Percentiles rank a stretch among this genome's conserved stretches.
phyloP scores from a whole-genome alignment of 2,888 invertebrate species.

The Thalpophila matura region DNA sequence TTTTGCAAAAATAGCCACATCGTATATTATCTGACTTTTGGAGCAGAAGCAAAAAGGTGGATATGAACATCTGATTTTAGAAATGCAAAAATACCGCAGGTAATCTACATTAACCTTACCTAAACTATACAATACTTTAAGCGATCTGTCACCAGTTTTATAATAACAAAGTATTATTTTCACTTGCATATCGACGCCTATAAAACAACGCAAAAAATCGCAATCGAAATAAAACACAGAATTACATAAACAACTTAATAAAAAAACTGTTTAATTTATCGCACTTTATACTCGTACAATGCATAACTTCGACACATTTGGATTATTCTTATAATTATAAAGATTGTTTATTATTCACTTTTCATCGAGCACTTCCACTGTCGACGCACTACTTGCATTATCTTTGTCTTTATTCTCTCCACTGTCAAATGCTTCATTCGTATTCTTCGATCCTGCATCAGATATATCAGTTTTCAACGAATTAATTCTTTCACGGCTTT shows the following conservation, averaged over 20 bases:
- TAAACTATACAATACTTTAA: not conserved
- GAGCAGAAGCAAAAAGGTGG: too few relatives aligned
- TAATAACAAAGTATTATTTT: conserved; percentile 11
- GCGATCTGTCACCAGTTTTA: conserved; percentile 17
- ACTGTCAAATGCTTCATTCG: conserved; percentile 62
- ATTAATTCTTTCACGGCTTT: conserved; percentile 78
- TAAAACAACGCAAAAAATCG: conserved; percentile 25
- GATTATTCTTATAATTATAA: conserved; percentile 28
- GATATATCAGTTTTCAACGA: conserved; percentile 79
- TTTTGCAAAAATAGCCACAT: too few relatives aligned
- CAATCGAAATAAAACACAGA: conserved; percentile 44
- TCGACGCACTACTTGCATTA: conserved; percentile 87
- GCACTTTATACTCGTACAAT: conserved; percentile 36
- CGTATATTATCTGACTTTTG: too few relatives aligned
- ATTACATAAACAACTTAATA: conserved; percentile 32
- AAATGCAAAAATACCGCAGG: too few relatives aligned
- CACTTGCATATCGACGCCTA: conserved; percentile 25
- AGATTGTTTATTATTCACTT: conserved; percentile 72
- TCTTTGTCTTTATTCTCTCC: conserved; percentile 77
- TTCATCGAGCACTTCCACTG: conserved; percentile 86
- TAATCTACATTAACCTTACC: not conserved
- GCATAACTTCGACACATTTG: conserved; percentile 39
- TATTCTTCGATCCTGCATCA: conserved; percentile 61
- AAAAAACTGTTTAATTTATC: conserved; percentile 49
- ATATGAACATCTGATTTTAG: too few relatives aligned